A percentile compares a stretch with the other conserved stretches of the same genome.
Conservation (phyloP, 35 echinoderm and acorn worm species). For the Acanthaster planci region DNA sequence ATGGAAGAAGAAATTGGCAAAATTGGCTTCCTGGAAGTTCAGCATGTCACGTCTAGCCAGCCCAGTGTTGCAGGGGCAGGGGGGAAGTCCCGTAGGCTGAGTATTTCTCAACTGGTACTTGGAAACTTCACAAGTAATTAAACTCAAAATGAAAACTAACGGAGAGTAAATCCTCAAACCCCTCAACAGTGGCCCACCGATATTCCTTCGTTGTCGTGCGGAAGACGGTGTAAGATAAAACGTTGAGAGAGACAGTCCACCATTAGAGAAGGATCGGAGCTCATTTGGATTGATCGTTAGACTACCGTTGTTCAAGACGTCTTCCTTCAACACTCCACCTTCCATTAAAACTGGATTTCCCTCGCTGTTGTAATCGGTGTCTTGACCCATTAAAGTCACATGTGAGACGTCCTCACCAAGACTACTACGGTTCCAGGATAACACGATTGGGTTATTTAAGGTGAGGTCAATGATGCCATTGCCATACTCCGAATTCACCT, state of each 20-base stretch:
- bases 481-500: constrained; percentile 7
- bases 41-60: constrained; percentile 33
- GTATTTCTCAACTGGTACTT: neutral
- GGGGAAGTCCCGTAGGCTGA: neutral
- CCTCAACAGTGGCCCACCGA: no score
- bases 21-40: constrained; percentile 17
- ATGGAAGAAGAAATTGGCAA: constrained; percentile 23
- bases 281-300: neutral
- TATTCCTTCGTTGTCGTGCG: neutral
- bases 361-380: neutral
- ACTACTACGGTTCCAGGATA: constrained; percentile 32
- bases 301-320: constrained; percentile 33
- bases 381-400: constrained; percentile 6
- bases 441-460: constrained; percentile 1
- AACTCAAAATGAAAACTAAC: no score
- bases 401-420: constrained; percentile 3
- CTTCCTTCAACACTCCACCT: neutral
- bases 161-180: no score
- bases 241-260: neutral
- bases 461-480: constrained; percentile 30
- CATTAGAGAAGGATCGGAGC: neutral
- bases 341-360: constrained; percentile 8
- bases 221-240: neutral
- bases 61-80: constrained; percentile 44
- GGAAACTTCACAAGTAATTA: neutral